Conservation (phyloP, 2,888 invertebrate genomes). For the Hyposoter didymator region DNA sequence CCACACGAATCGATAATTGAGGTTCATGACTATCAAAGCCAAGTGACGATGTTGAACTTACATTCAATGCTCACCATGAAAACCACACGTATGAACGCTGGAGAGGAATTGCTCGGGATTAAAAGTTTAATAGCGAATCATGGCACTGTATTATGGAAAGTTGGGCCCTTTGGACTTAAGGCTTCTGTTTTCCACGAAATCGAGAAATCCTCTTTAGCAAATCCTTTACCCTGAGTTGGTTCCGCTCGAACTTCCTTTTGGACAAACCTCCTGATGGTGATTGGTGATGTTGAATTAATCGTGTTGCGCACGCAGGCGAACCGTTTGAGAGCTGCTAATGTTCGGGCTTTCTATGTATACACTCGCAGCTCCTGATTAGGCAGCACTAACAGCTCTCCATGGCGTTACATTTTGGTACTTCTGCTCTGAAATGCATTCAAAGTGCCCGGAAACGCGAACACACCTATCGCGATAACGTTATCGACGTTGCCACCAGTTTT, state of each 20-base stretch:
- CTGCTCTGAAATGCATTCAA: neutral
- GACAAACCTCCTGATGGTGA: conserved; percentile 39
- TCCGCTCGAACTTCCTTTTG: conserved; percentile 4
- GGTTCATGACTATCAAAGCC: neutral
- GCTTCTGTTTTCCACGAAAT: conserved; percentile 53
- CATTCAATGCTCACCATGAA: neutral
- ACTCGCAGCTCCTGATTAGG: neutral
- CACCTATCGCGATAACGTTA: neutral
- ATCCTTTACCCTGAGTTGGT: conserved; percentile 4
- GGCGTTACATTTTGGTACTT: neutral
- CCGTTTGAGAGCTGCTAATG: conserved; percentile 37
- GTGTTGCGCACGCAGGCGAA: conserved; percentile 53
- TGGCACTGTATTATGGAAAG: neutral
- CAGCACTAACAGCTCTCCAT: neutral
- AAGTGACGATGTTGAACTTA: neutral
- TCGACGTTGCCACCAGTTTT: neutral
- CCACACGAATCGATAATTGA: neutral
- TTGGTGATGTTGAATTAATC: conserved; percentile 62
- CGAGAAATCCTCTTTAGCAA: conserved; percentile 56
- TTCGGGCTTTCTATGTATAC: conserved; percentile 23
- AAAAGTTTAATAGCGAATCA: conserved; percentile 35
- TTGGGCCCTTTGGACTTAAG: conserved; percentile 1
- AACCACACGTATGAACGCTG: neutral
- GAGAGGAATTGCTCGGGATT: conserved; percentile 13
- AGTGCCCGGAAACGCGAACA: neutral